Evolutionary conservation across 2,888 invertebrate genomes (phyloP), one percentile per base, ranked within the genome.

Genomic region (Agapostemon virescens): DNA sequence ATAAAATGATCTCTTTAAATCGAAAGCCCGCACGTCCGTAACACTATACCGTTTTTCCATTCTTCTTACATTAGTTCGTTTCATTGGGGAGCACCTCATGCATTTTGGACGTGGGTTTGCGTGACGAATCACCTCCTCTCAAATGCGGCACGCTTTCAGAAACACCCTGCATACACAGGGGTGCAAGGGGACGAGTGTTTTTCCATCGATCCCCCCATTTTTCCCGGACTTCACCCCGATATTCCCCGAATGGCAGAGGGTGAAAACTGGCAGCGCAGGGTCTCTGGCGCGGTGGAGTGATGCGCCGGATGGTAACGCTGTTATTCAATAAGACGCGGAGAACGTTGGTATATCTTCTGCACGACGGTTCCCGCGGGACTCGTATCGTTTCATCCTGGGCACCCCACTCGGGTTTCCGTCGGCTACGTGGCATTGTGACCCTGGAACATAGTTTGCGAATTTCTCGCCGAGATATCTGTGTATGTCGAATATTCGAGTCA

Each of bases 321-420:
- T 86, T 86, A 86, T 86, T 87, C 86, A 86, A 86, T 85, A 84
- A 84, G 78, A 87, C 69, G 77, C 38, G 52, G 82, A 63, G 83
- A 80, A 84, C 73, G 79, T 70, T 58, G 66, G 78, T 73, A 69
- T 74, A 74, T 71, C 71, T 77, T 72, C 73, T 74, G 73, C 66
- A 74, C 75, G 78, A 81, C 84, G 74, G 66, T 79, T 83, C 87
- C 81, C 86, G 23, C 33, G 83, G 70, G 87, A 77, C 81, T 80
- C 86, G 86, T 87, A 82, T 86, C 86, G 81, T 83, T 82, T 81
- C 86, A 83, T 84, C 81, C 77, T 58, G 72, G 45, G 9, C 49
- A 49, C 49, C 71, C 75, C 80, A 80, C 20, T n/a, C 61, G 69
- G 63, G 79, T 74, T 71, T 40, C 58, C 71, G 11, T 11, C 69